Base-by-base conservation (phyloP, 2,797 vertebrate genomes). In the Lycodopsis pacificus region DNA sequence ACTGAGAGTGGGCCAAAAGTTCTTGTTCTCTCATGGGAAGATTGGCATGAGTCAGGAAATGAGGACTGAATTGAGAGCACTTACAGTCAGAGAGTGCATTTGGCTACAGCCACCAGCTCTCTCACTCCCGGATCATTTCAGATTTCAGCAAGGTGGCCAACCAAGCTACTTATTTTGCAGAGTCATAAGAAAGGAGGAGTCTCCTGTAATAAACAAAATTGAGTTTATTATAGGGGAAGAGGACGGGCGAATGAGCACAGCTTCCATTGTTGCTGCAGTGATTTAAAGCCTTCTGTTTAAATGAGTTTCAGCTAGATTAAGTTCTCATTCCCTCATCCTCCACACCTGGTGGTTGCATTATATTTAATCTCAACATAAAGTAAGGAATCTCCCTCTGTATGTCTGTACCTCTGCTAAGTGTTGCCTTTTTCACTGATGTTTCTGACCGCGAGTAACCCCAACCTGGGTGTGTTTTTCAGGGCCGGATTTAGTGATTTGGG, bases 1-100 rank as follows among this genome's bases (percentile, higher is more conserved):
- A 4, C 54, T 38, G 63, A 76, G 10, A 46, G 71, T 61, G 76
- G 57, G 78, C 84, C 75, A 84, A 64, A 73, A 81, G 8, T 75
- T 73, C 46, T 71, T 73, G 76, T 70, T 81, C 66, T 79, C 75
- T 83, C 71, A 20, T 71, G 72, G 80, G 78, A 56, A 85, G 80
- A 85, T 78, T 84, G 86, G 71, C 81, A 89, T 61, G 67, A 86
- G 73, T 90, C 86, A 81, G 85, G 89, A 87, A 89, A 86, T 77
- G 82, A 86, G 66, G 74, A 69, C 65, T 61, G 82, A 76, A 81
- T 65, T 49, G 71, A 85, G 84, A 78, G 86, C 91, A 92, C 89
- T 91, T 89, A 86, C 34, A 77, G 46, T 53, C 73, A 86, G 82
- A 59, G 78, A 81, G 85, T 86, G 90, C 79, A 81, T 85, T 89